Conservation (phyloP, 2,113 vertebrate genomes). For the Entelurus aequoreus region DNA sequence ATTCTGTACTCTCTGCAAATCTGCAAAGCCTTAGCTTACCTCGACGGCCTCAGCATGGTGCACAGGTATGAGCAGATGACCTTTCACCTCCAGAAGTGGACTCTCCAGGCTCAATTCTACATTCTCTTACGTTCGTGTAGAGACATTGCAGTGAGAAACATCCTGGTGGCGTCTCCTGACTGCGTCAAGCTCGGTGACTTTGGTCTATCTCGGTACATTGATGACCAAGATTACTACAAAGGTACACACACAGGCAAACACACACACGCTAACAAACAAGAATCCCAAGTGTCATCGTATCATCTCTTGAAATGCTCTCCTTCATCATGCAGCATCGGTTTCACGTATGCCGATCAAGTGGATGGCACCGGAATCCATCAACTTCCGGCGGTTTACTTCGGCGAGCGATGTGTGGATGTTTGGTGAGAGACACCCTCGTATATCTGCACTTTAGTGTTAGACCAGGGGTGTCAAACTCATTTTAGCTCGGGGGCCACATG, state of each 20-base stretch:
- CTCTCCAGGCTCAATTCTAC: not conserved
- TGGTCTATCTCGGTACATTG: conserved; percentile 89
- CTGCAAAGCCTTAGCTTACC: conserved; percentile 88
- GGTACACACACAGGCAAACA: conserved; percentile 57
- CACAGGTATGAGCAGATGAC: conserved; percentile 76
- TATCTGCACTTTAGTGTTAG: no score
- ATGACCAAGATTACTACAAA: conserved; percentile 95
- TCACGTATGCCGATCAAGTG: conserved; percentile 91
- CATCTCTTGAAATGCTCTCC: not conserved
- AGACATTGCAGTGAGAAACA: conserved; percentile 89
- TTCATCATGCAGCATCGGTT: conserved; percentile 74
- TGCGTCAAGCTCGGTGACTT: conserved; percentile 93
- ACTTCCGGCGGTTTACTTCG: conserved; percentile 89
- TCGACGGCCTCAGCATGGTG: conserved; percentile 88
- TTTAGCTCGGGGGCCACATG: no score
- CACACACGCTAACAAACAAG: not conserved
- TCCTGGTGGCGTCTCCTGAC: conserved; percentile 80
- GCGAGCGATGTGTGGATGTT: conserved; percentile 98
- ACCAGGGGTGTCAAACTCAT: no score
- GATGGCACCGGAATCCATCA: conserved; percentile 96
- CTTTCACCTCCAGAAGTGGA: not conserved
- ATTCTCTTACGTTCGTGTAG: conserved; percentile 52
- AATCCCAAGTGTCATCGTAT: not conserved
- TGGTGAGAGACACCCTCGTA: conserved; percentile 67
- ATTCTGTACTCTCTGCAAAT: conserved; percentile 84